Conservation (phyloP, 2,888 invertebrate genomes). For the Hofmannophila pseudospretella region DNA sequence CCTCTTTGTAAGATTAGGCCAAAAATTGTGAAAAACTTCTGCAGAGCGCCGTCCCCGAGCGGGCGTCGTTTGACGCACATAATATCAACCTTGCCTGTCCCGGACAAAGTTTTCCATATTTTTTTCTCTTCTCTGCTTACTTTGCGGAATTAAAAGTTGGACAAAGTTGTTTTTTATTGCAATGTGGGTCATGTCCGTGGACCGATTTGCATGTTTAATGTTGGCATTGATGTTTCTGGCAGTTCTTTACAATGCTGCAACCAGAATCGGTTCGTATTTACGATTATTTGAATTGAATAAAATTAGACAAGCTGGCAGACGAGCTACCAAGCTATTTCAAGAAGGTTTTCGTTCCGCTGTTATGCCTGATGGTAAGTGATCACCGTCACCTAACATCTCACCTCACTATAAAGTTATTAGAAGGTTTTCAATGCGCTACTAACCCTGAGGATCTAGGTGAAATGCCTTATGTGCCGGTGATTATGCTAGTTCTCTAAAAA, state of each 20-base stretch:
- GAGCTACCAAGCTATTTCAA: too few relatives aligned
- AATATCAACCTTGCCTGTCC: slow-evolving; percentile 26
- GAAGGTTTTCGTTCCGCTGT: too few relatives aligned
- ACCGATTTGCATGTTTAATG: slow-evolving; percentile 16
- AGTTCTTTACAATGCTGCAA: background rate
- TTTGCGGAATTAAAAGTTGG: slow-evolving; percentile 46
- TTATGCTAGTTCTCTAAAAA: too few relatives aligned
- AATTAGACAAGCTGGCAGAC: too few relatives aligned
- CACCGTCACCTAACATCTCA: too few relatives aligned
- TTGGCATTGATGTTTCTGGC: slow-evolving; percentile 4
- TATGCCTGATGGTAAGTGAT: too few relatives aligned
- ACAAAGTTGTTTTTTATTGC: slow-evolving; percentile 38
- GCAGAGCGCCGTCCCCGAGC: slow-evolving; percentile 29
- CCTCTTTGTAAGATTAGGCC: slow-evolving; percentile 55
- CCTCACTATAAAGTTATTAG: too few relatives aligned
- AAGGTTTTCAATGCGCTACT: too few relatives aligned
- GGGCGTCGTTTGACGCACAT: slow-evolving; percentile 39
- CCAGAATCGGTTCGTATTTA: too few relatives aligned
- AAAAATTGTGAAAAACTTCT: slow-evolving; percentile 59
- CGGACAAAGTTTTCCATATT: slow-evolving; percentile 31
- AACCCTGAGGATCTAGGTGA: too few relatives aligned
- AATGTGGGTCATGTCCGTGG: slow-evolving; percentile 19
- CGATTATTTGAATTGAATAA: too few relatives aligned
- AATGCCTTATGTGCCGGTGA: too few relatives aligned
- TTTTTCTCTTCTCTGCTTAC: slow-evolving; percentile 41